These are phyloP conservation scores for Ranitomeya imitator DNA, from an alignment of 2,113 vertebrate genomes.

Conservation along the genomic window DNA sequence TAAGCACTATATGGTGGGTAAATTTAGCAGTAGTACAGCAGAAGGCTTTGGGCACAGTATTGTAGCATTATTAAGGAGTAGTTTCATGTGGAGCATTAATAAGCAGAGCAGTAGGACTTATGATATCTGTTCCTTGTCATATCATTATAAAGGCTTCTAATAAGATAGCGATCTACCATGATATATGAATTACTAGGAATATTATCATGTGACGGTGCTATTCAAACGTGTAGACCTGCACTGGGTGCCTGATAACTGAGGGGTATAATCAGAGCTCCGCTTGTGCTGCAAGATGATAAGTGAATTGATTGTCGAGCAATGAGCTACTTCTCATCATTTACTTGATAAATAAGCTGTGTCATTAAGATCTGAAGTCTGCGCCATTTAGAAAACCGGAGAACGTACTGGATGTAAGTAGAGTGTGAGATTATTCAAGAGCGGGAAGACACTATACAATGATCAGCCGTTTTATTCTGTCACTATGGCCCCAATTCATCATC, in stretches of 20 bases:
- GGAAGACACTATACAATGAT: too few species aligned
- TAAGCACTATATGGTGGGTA: too few species aligned
- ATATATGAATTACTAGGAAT: not conserved
- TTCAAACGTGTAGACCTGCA: not conserved
- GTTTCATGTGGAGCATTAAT: not conserved
- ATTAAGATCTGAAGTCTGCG: not conserved
- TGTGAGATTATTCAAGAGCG: too few species aligned
- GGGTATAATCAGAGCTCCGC: slow-evolving; percentile 6
- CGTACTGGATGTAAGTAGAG: too few species aligned
- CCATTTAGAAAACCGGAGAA: slow-evolving; percentile 8
- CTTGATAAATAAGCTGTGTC: not conserved
- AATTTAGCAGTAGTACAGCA: too few species aligned
- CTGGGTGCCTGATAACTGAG: not conserved
- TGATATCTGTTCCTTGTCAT: not conserved
- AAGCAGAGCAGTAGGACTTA: not conserved
- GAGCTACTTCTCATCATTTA: not conserved
- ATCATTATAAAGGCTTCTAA: not conserved
- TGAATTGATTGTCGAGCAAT: slow-evolving; percentile 18
- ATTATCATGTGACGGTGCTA: not conserved
- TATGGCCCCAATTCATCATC: too few species aligned
- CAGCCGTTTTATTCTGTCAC: too few species aligned
- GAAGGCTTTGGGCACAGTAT: too few species aligned
- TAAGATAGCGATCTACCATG: too few species aligned
- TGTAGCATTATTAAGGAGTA: too few species aligned
- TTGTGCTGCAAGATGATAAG: not conserved